Evolutionary conservation across 2,797 vertebrate genomes (phyloP), one percentile per base, ranked within the genome.

Genomic region (Fistularia tabacaria): DNA sequence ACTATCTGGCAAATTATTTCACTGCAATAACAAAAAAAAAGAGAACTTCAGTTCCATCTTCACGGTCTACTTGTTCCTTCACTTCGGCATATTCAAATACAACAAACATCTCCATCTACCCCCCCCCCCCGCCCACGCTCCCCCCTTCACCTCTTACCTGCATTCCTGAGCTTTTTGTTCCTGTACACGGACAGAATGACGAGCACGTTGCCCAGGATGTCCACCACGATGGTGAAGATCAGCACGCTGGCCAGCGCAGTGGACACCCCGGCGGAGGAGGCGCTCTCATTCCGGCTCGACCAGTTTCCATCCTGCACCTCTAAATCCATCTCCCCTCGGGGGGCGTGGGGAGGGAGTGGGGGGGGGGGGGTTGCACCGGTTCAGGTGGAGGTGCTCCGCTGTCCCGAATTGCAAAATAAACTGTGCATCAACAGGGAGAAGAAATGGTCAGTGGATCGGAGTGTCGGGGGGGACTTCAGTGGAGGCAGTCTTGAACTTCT

Each of bases 151-250:
- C 3, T 38, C 87, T 87, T 79, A 91, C 90, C 90, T 89, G 90
- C 83, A 69, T 91, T 92, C 71, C 91, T 83, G 48, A 92, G 90
- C 71, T 90, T 92, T 62, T 92, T 93, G 84, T 93, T 93, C 71
- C 88, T 87, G 67, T 86, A 89, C 59, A 93, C 90, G 4, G 91
- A 92, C 48, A 92, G 61, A 54, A 93, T 92, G 66, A 92, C 91
- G 53, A 93, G 88, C 40, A 91, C 75, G 42, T 92, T 93, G 36
- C 91, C 91, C 72, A 91, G 72, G 38, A 93, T 89, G 81, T 92
- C 91, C 0, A 90, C 90, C 50, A 90, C 83, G 45, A 91, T 91
- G 73, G 92, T 93, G 68, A 91, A 83, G 71, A 92, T 87, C 87
- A 93, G 90, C 85, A 92, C 86, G 76, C 88, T 87, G 81, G 91